Conservation (phyloP, 1,140 invertebrate genomes). For the Papilio glaucus region DNA sequence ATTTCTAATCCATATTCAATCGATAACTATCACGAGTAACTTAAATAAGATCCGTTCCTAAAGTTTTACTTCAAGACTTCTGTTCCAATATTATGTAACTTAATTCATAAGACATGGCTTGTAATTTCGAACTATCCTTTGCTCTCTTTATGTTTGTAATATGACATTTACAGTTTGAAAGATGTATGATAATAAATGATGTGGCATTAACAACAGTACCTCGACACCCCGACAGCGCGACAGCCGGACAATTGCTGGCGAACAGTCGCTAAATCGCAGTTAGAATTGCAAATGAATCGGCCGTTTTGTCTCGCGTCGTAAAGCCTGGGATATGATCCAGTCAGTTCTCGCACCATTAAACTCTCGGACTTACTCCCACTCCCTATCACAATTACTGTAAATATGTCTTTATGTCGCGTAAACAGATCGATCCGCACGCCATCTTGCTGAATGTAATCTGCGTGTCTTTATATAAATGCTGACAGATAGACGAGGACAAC, state of each 20-base stretch:
- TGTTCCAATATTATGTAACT: neutral
- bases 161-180: slow-evolving; percentile 8
- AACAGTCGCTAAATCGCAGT: slow-evolving; percentile 66
- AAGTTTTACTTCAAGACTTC: neutral
- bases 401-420: slow-evolving; percentile 59
- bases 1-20: too few species aligned
- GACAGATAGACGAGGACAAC: neutral
- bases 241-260: slow-evolving; percentile 50
- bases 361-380: slow-evolving; percentile 66
- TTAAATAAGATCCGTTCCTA: neutral
- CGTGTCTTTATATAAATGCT: slow-evolving; percentile 13
- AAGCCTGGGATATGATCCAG: slow-evolving; percentile 81
- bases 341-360: slow-evolving; percentile 82
- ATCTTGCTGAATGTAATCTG: slow-evolving; percentile 18
- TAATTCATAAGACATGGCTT: neutral
- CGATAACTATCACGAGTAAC: neutral
- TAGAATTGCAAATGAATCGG: slow-evolving; percentile 83
- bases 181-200: slow-evolving; percentile 26
- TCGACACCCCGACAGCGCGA: neutral
- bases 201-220: slow-evolving; percentile 1
- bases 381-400: slow-evolving; percentile 70
- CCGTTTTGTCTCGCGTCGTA: slow-evolving; percentile 78
- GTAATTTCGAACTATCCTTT: slow-evolving; percentile 1
- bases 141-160: slow-evolving; percentile 8
- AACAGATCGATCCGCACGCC: slow-evolving; percentile 48